Evolutionary conservation across 2,113 vertebrate genomes (phyloP).

Genomic region (Macquaria australasica): DNA sequence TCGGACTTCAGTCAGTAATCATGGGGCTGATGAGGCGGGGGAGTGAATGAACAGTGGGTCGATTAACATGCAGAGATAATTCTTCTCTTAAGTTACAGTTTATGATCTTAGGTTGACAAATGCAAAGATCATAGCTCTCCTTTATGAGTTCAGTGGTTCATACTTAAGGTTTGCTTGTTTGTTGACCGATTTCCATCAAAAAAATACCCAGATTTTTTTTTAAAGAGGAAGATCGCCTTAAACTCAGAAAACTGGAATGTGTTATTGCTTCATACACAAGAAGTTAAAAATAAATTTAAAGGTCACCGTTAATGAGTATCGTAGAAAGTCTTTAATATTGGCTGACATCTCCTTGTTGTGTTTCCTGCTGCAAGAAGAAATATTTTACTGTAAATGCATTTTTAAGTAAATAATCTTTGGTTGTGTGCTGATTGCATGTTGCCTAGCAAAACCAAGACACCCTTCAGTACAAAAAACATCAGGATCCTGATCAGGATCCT

Average conservation of each 20-base stretch:
- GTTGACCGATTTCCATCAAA: not conserved
- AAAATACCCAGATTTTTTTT: not conserved
- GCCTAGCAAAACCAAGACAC: no score
- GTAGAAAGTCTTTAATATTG: not conserved
- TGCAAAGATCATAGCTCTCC: not conserved
- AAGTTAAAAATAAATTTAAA: not conserved
- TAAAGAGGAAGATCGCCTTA: not conserved
- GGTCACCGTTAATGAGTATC: not conserved
- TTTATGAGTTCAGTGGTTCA: not conserved
- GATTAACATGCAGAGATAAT: not conserved
- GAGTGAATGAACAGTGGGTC: not conserved
- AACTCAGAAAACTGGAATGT: not conserved
- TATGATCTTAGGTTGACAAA: not conserved
- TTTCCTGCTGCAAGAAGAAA: no score
- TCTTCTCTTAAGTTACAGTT: not conserved
- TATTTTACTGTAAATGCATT: not conserved
- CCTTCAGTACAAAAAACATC: slow-evolving; percentile 27
- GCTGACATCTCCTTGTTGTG: no score
- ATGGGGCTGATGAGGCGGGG: not conserved
- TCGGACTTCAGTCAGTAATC: not conserved
- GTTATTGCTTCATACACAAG: not conserved
- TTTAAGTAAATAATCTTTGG: no score
- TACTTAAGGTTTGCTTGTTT: not conserved
- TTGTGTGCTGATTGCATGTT: no score
- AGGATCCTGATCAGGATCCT: not conserved